Conservation (phyloP, 2,888 invertebrate species). For the Beris chalybata region DNA sequence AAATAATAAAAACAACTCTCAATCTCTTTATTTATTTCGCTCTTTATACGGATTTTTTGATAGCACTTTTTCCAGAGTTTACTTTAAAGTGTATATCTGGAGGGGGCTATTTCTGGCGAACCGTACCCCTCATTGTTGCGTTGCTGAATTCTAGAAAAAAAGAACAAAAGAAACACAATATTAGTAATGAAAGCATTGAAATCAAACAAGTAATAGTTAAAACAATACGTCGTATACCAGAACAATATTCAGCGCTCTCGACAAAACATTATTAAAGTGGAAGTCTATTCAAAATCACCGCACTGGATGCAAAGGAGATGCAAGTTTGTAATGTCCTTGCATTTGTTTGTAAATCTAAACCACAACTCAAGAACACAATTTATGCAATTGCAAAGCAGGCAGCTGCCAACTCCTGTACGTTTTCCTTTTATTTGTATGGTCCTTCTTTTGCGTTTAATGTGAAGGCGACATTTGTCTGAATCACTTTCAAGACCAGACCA, state of each 20-base stretch:
- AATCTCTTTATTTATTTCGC: conserved; percentile 8
- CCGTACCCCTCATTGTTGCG: conserved; percentile 41
- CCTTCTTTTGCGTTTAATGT: no score
- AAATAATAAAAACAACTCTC: conserved; percentile 29
- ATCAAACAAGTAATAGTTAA: neutral
- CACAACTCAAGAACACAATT: no score
- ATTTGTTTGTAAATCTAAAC: no score
- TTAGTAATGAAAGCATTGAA: neutral
- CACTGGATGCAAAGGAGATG: no score
- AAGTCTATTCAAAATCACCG: no score
- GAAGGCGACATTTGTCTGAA: no score
- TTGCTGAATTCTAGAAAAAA: conserved; percentile 35
- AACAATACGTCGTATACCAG: neutral
- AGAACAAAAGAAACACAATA: conserved; percentile 4
- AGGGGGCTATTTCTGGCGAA: conserved; percentile 39
- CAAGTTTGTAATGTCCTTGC: no score
- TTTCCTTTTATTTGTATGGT: no score
- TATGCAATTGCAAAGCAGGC: no score
- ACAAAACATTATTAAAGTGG: neutral
- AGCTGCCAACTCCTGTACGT: no score
- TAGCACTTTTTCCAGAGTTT: conserved; percentile 31
- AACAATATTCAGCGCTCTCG: neutral
- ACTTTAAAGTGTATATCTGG: conserved; percentile 33
- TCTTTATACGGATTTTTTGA: conserved; percentile 10
- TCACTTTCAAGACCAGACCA: no score